Evolutionary conservation across 35 echinoderm and acorn worm genomes (phyloP).

Genomic region (Heliocidaris tuberculata): DNA sequence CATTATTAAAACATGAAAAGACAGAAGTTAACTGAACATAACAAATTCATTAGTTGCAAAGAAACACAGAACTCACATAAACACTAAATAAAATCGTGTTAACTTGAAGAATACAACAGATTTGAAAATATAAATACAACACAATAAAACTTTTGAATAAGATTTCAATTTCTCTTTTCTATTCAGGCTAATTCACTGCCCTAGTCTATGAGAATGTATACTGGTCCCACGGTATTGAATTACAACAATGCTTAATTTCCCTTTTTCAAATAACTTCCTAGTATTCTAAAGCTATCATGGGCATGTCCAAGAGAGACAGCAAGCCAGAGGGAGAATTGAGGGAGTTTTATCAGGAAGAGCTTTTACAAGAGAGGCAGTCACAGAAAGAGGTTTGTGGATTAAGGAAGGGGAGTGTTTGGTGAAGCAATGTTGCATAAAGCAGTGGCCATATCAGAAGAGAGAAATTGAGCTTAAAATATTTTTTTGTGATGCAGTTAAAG

Average conservation of each 20-base stretch:
- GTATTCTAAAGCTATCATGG: not conserved
- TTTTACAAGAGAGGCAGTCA: too few species aligned
- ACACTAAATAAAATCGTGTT: not conserved
- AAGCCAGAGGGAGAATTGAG: not conserved
- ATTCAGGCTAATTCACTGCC: not conserved
- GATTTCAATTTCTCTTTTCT: not conserved
- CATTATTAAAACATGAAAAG: not conserved
- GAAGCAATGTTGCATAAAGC: not conserved
- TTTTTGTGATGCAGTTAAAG: not conserved
- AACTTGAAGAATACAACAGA: not conserved
- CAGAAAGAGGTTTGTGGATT: not conserved
- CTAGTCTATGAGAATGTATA: not conserved
- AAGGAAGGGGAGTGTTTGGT: not conserved
- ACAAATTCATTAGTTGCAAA: not conserved
- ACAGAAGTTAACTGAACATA: not conserved
- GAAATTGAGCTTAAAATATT: constrained; percentile 17
- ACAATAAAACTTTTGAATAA: too few species aligned
- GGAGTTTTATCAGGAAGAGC: too few species aligned
- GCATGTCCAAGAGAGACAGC: not conserved
- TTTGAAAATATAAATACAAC: not conserved
- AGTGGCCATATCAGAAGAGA: constrained; percentile 33
- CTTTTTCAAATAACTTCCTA: not conserved
- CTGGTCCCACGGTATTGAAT: not conserved
- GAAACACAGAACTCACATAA: not conserved
- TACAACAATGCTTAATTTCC: not conserved